Conservation (phyloP, 2,797 vertebrate species). For the Phataginus tetradactyla region DNA sequence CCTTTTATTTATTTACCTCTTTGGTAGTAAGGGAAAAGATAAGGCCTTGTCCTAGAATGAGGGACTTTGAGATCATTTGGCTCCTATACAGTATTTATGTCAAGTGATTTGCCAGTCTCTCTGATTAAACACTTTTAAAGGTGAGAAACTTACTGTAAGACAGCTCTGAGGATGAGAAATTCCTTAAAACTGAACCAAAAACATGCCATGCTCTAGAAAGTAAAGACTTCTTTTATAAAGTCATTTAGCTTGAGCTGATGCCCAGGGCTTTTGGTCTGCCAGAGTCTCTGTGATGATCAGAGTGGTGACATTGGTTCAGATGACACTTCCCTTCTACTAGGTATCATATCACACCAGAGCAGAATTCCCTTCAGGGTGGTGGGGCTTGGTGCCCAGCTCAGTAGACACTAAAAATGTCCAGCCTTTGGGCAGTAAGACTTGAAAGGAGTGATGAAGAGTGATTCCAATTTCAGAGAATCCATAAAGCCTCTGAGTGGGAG, state of each 20-base stretch:
- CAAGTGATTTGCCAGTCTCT: slow-evolving; percentile 19
- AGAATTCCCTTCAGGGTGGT: neutral
- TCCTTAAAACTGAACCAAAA: slow-evolving; percentile 54
- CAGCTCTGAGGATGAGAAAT: slow-evolving; percentile 16
- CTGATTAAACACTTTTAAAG: slow-evolving; percentile 7
- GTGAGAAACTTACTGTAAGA: slow-evolving; percentile 2
- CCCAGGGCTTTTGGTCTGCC: neutral
- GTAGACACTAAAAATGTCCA: neutral
- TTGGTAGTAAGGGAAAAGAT: neutral
- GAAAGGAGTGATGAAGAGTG: neutral
- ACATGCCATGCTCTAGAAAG: neutral
- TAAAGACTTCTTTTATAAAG: slow-evolving; percentile 4
- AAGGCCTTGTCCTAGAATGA: neutral
- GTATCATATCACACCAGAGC: neutral
- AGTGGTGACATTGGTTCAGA: neutral
- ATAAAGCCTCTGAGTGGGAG: neutral
- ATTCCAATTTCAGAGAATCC: slow-evolving; percentile 1
- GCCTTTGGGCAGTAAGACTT: neutral
- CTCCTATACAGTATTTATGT: neutral
- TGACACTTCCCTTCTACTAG: neutral
- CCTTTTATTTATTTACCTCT: neutral
- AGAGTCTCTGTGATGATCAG: slow-evolving; percentile 16
- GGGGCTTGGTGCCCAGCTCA: neutral
- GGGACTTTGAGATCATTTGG: neutral
- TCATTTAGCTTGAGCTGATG: neutral